Evolutionary conservation across 2,113 vertebrate species (phyloP).

Genomic region (Mustela nigripes): DNA sequence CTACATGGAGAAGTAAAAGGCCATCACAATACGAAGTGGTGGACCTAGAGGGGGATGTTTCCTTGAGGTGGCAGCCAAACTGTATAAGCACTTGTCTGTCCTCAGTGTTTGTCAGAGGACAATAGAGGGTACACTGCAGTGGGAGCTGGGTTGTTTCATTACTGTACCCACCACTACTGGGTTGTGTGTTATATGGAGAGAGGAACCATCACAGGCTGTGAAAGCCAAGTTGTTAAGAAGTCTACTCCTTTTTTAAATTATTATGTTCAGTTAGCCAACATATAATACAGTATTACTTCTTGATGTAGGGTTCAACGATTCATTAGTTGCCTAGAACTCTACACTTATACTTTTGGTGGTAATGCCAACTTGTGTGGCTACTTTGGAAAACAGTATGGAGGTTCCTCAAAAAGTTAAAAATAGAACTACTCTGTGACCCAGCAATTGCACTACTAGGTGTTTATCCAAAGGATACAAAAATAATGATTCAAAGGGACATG

Average conservation of each 20-base stretch:
- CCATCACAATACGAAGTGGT: background rate
- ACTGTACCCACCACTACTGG: background rate
- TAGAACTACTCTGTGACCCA: background rate
- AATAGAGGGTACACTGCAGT: rapidly evolving
- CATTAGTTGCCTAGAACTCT: background rate
- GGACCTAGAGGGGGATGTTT: background rate
- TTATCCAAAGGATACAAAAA: background rate
- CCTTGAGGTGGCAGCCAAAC: background rate
- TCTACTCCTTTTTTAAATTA: background rate
- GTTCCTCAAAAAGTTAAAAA: background rate
- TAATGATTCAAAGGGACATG: background rate
- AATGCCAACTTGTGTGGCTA: background rate
- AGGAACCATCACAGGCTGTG: background rate
- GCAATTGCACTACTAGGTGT: background rate
- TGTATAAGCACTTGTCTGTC: background rate
- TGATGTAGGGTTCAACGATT: too few relatives aligned
- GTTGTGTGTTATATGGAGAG: background rate
- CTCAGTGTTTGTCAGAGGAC: background rate
- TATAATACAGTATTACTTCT: too few relatives aligned
- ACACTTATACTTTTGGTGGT: background rate
- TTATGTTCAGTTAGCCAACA: too few relatives aligned
- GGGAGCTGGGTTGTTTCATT: background rate
- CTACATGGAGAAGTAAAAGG: background rate
- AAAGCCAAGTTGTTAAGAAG: background rate
- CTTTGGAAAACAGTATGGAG: background rate